Evolutionary conservation across 30 jellyfish, hydroid and myxozoan genomes (phyloP).

Genomic region (Clytia hemisphaerica): DNA sequence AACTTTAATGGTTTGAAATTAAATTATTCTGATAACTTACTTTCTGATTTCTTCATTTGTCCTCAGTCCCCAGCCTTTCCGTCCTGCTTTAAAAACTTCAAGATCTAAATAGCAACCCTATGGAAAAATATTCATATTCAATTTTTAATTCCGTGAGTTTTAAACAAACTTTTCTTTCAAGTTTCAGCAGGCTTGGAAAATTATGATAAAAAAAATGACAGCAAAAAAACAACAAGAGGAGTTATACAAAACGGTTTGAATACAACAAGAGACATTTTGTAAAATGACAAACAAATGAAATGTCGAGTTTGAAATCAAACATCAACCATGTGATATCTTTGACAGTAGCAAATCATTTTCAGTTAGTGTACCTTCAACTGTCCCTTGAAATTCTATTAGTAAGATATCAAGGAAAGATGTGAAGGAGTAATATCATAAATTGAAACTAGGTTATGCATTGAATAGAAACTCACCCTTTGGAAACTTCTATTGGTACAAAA

Average conservation of each 20-base stretch:
- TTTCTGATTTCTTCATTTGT: constrained; percentile 51
- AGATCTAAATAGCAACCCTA: constrained; percentile 77
- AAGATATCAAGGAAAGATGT: too few species aligned
- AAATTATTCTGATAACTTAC: constrained; percentile 42
- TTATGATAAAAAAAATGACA: background rate
- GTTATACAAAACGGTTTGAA: background rate
- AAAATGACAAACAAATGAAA: background rate
- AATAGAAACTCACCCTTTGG: constrained; percentile 53
- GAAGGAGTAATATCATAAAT: too few species aligned
- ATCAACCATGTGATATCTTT: too few species aligned
- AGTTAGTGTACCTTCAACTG: too few species aligned
- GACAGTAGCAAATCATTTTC: too few species aligned
- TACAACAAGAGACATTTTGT: background rate
- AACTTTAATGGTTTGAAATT: too few species aligned
- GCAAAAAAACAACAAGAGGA: background rate
- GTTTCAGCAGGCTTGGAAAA: background rate
- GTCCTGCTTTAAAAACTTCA: constrained; percentile 78
- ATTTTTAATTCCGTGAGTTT: too few species aligned
- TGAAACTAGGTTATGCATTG: background rate
- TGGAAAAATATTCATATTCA: background rate
- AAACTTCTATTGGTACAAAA: constrained; percentile 87
- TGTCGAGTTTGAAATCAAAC: too few species aligned
- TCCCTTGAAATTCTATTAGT: too few species aligned
- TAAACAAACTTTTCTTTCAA: background rate
- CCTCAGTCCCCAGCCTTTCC: constrained; percentile 93